Evolutionary conservation across 2,888 invertebrate genomes (phyloP).

Genomic region (Netelia fuscicornis): DNA sequence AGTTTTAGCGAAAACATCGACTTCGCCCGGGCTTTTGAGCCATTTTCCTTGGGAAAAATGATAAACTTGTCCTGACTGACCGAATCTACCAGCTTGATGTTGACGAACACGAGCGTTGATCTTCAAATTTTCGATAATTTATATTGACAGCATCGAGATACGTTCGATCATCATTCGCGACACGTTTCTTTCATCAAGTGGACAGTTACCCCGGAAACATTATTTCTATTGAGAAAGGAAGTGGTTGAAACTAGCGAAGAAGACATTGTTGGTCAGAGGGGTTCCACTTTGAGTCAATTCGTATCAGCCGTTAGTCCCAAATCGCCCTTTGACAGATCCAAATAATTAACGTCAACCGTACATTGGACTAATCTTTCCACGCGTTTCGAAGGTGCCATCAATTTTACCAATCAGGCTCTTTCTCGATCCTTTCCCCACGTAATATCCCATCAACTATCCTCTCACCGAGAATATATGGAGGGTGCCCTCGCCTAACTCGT

Average conservation of each 20-base stretch:
- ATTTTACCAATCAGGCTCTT: slow-evolving; percentile 54
- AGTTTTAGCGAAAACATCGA: slow-evolving; percentile 31
- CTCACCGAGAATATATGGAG: slow-evolving; percentile 19
- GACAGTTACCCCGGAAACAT: background rate
- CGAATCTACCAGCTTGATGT: too few relatives aligned
- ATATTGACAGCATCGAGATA: too few relatives aligned
- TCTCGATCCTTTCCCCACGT: slow-evolving; percentile 43
- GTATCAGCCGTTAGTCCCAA: slow-evolving; percentile 1
- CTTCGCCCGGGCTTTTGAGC: too few relatives aligned
- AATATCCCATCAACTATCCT: slow-evolving; percentile 35
- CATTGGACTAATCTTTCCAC: slow-evolving; percentile 32
- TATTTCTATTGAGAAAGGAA: background rate
- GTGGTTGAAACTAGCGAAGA: background rate
- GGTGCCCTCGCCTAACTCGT: background rate
- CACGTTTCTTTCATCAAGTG: background rate
- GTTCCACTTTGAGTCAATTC: slow-evolving; percentile 48
- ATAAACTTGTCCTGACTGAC: too few relatives aligned
- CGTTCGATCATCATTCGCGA: background rate
- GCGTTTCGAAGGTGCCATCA: slow-evolving; percentile 36
- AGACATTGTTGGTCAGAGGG: slow-evolving; percentile 18
- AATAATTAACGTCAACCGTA: slow-evolving; percentile 43
- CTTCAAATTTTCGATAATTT: too few relatives aligned
- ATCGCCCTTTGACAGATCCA: background rate
- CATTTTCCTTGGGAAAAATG: too few relatives aligned
- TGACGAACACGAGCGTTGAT: too few relatives aligned